Evolutionary conservation across 2,113 vertebrate genomes (phyloP).

Genomic region (Gymnarchus niloticus): DNA sequence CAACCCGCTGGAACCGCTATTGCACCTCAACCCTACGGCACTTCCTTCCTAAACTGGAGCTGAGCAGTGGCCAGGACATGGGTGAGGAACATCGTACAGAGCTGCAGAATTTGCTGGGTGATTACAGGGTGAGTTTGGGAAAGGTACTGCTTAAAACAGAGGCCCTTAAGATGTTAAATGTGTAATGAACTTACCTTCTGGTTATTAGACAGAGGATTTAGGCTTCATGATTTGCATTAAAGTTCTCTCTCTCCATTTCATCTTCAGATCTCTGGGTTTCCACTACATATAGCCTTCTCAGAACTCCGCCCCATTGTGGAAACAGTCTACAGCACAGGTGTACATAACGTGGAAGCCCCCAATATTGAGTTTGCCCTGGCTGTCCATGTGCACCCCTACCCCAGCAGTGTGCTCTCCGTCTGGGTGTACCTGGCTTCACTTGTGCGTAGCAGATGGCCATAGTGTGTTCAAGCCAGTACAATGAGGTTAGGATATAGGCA

Average conservation of each 20-base stretch:
- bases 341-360: slow-evolving; percentile 74
- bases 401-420: slow-evolving; percentile 81
- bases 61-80: slow-evolving; percentile 69
- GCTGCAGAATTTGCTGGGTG: slow-evolving; percentile 79
- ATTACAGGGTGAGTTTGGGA: slow-evolving; percentile 71
- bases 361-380: slow-evolving; percentile 89
- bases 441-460: slow-evolving; percentile 51
- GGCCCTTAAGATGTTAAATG: neutral
- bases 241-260: neutral
- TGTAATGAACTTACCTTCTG: neutral
- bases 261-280: slow-evolving; percentile 86
- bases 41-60: slow-evolving; percentile 82
- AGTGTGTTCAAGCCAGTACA: too few species aligned
- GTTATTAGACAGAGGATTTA: too few species aligned
- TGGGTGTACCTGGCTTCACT: slow-evolving; percentile 96
- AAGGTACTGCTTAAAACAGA: neutral
- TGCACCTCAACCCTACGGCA: slow-evolving; percentile 79
- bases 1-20: slow-evolving; percentile 95
- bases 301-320: slow-evolving; percentile 82
- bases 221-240: neutral
- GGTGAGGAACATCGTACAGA: slow-evolving; percentile 79
- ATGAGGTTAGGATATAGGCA: too few species aligned
- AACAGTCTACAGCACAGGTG: slow-evolving; percentile 84
- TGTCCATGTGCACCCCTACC: slow-evolving; percentile 86
- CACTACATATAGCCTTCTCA: slow-evolving; percentile 84